Percentiles rank a stretch among this genome's conserved stretches.
phyloP scores from a whole-genome alignment of 2,797 vertebrate genomes.

The Phylloscopus collybita region DNA sequence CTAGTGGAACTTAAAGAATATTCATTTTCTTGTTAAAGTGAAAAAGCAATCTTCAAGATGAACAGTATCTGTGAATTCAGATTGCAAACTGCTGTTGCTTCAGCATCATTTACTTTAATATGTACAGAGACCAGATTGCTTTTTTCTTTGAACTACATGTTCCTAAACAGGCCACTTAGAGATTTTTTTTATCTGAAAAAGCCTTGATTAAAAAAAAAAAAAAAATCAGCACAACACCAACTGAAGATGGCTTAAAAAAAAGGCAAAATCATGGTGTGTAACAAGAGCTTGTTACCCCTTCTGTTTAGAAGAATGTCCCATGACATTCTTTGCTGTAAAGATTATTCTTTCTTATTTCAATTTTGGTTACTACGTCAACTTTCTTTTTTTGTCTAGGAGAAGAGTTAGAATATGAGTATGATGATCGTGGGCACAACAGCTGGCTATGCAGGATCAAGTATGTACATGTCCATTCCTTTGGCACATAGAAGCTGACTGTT shows the following conservation, averaged over 20 bases:
- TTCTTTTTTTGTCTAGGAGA: conserved; percentile 82
- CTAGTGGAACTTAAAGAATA: background rate
- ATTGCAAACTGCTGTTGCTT: background rate
- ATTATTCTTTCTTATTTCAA: background rate
- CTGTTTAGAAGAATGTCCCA: background rate
- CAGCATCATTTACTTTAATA: background rate
- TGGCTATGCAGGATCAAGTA: conserved; percentile 98
- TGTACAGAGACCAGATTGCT: accelerated
- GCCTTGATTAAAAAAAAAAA: background rate
- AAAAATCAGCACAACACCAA: background rate
- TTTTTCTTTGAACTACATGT: background rate
- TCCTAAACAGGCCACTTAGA: background rate
- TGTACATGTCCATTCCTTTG: conserved; percentile 28
- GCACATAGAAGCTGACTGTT: background rate
- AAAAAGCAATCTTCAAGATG: background rate
- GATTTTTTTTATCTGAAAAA: background rate
- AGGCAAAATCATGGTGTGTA: background rate
- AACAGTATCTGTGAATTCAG: background rate
- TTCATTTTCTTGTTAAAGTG: background rate
- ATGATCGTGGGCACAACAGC: conserved; percentile 89
- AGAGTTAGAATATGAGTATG: conserved; percentile 96
- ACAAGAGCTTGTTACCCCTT: background rate
- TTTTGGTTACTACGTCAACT: background rate
- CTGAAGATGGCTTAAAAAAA: background rate
- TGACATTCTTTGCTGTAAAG: background rate